Conservation (phyloP, 2,888 invertebrate genomes). For the Acrobasis consociella region DNA sequence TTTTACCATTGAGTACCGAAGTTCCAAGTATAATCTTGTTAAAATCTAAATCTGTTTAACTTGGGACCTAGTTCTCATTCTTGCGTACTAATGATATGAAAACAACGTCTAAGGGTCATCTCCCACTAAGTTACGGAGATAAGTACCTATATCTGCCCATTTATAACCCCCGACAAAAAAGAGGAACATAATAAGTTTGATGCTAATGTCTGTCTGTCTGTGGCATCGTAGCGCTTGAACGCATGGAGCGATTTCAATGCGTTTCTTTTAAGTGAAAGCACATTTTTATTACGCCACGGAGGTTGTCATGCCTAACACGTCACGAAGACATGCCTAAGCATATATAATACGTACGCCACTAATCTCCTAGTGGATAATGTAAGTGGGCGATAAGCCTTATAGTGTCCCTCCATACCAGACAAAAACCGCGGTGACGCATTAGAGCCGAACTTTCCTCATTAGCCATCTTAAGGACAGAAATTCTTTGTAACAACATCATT, state of each 20-base stretch:
- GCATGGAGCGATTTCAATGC: too few species aligned
- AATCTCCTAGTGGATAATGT: background rate
- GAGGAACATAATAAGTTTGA: too few species aligned
- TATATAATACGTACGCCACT: too few species aligned
- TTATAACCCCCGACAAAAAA: too few species aligned
- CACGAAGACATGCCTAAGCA: too few species aligned
- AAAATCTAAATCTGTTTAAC: background rate
- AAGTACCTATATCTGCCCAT: background rate
- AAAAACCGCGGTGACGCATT: constrained; percentile 17
- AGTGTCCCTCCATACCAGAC: constrained; percentile 5
- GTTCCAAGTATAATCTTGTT: constrained; percentile 1
- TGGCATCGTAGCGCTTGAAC: too few species aligned
- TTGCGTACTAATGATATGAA: constrained; percentile 15
- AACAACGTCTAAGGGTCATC: constrained; percentile 1
- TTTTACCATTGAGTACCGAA: background rate
- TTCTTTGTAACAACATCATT: constrained; percentile 18
- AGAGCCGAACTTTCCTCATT: constrained; percentile 21
- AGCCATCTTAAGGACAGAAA: constrained; percentile 20
- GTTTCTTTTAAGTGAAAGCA: too few species aligned
- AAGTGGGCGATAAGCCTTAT: background rate
- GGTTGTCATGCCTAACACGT: too few species aligned
- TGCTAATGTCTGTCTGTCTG: too few species aligned
- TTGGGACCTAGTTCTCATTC: constrained; percentile 10
- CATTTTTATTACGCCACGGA: too few species aligned
- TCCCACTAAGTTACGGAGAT: background rate